These are phyloP conservation scores for Aphodius granarius DNA, from an alignment of 2,888 invertebrate species.

Conservation along the genomic window DNA sequence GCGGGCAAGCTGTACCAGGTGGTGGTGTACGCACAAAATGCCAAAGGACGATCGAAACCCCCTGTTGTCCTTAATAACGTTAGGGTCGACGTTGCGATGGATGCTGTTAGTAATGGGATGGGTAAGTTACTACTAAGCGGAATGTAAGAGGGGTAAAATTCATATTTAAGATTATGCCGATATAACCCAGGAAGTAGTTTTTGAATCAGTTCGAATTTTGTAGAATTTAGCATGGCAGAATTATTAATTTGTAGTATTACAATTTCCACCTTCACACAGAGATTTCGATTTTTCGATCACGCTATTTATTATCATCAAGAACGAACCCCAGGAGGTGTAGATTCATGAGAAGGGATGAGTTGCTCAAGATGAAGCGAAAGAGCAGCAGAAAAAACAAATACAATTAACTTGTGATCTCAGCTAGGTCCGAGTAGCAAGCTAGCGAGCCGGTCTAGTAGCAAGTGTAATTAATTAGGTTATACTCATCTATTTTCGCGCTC, in stretches of 20 bases:
- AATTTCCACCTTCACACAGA: too few relatives aligned
- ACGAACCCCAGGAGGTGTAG: too few relatives aligned
- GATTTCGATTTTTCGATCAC: too few relatives aligned
- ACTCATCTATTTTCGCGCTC: conserved; percentile 26
- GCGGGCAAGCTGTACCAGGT: conserved; percentile 79
- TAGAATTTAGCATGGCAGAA: too few relatives aligned
- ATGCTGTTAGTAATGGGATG: conserved; percentile 8
- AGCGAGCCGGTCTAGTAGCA: not conserved
- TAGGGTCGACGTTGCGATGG: conserved; percentile 40
- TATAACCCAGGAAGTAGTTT: too few relatives aligned
- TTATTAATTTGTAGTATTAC: too few relatives aligned
- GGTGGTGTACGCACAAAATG: conserved; percentile 80
- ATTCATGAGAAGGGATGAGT: too few relatives aligned
- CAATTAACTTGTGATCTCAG: conserved; percentile 26
- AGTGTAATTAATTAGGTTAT: conserved; percentile 29
- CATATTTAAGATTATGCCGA: too few relatives aligned
- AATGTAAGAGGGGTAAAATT: not conserved
- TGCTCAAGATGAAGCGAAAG: not conserved
- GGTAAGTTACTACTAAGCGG: conserved; percentile 4
- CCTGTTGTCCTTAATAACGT: conserved; percentile 73
- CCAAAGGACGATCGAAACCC: conserved; percentile 74
- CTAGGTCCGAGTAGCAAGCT: not conserved
- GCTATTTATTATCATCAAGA: too few relatives aligned
- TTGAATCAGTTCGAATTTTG: too few relatives aligned
- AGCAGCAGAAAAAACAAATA: conserved; percentile 12